These are phyloP conservation scores for Ancistrus triradiatus DNA, from an alignment of 2,113 vertebrate genomes.

Conservation along the genomic window DNA sequence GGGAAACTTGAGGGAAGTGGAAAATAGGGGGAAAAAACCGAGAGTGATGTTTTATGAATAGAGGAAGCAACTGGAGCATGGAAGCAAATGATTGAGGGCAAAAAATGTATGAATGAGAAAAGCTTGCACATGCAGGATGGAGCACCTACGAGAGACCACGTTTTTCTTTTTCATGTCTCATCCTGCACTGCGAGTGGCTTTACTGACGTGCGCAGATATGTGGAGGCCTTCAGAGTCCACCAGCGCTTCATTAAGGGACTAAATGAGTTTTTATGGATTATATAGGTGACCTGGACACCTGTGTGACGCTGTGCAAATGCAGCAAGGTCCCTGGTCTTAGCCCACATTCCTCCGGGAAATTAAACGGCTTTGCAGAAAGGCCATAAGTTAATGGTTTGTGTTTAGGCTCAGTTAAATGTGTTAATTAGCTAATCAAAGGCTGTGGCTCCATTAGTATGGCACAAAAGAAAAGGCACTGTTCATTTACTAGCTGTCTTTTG, in stretches of 20 bases:
- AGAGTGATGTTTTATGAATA: constrained; percentile 22
- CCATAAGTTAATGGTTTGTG: constrained; percentile 45
- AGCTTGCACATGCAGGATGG: background rate
- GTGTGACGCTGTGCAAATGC: constrained; percentile 17
- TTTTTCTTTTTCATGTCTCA: background rate
- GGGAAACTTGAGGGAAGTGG: constrained; percentile 10
- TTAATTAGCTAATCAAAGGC: constrained; percentile 44
- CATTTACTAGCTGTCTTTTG: background rate
- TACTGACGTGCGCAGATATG: constrained; percentile 15
- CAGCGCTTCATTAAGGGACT: constrained; percentile 43
- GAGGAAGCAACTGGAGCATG: constrained; percentile 14
- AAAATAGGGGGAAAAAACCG: constrained; percentile 17
- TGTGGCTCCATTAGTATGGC: background rate
- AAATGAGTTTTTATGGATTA: constrained; percentile 41
- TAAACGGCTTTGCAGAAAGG: constrained; percentile 39
- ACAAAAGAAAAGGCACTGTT: background rate
- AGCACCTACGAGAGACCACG: background rate
- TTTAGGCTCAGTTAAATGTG: constrained; percentile 38
- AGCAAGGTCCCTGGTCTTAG: constrained; percentile 22
- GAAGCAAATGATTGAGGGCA: constrained; percentile 28
- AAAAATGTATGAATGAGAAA: constrained; percentile 2
- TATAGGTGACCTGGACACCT: constrained; percentile 43
- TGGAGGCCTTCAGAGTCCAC: constrained; percentile 24
- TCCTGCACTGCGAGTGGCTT: background rate
- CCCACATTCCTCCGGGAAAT: constrained; percentile 39